These are phyloP conservation scores for Altica lythri DNA, from an alignment of 2,888 invertebrate species.

Conservation along the genomic window DNA sequence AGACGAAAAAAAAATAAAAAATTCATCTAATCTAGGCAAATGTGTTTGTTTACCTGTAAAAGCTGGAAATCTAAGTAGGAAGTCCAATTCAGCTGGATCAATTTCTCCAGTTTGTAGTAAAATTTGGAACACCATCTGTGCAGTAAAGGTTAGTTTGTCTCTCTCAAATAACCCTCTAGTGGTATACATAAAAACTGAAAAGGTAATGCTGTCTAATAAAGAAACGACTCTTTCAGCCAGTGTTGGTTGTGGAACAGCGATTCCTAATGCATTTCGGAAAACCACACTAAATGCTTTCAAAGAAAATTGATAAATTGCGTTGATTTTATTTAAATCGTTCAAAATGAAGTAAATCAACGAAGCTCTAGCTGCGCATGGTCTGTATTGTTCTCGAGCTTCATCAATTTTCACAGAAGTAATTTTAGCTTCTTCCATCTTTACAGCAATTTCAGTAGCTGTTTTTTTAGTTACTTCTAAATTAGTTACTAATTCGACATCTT, in stretches of 20 bases:
- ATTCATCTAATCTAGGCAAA: too few relatives aligned
- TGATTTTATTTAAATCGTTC: conserved; percentile 89
- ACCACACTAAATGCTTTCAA: conserved; percentile 92
- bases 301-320: conserved; percentile 95
- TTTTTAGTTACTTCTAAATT: conserved; percentile 93
- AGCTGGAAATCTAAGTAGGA: conserved; percentile 82
- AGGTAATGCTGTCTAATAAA: conserved; percentile 86
- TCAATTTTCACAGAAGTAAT: conserved; percentile 86
- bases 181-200: conserved; percentile 84
- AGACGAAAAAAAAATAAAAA: too few relatives aligned
- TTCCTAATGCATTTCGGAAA: conserved; percentile 81
- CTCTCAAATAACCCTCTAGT: conserved; percentile 88
- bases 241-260: conserved; percentile 71
- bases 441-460: conserved; percentile 87
- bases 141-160: conserved; percentile 89
- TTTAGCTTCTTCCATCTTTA: conserved; percentile 86
- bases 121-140: conserved; percentile 77
- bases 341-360: conserved; percentile 92
- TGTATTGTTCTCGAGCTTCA: conserved; percentile 86
- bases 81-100: conserved; percentile 78
- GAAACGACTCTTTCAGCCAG: conserved; percentile 73
- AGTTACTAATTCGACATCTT: conserved; percentile 86
- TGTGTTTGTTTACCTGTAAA: too few relatives aligned
- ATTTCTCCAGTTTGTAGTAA: conserved; percentile 70
- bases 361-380: conserved; percentile 82